A percentile compares a stretch with the other conserved stretches of the same genome.
These are phyloP conservation scores for Sminthurinus aureus DNA, from an alignment of 2,888 invertebrate species.

Conservation along the genomic window DNA sequence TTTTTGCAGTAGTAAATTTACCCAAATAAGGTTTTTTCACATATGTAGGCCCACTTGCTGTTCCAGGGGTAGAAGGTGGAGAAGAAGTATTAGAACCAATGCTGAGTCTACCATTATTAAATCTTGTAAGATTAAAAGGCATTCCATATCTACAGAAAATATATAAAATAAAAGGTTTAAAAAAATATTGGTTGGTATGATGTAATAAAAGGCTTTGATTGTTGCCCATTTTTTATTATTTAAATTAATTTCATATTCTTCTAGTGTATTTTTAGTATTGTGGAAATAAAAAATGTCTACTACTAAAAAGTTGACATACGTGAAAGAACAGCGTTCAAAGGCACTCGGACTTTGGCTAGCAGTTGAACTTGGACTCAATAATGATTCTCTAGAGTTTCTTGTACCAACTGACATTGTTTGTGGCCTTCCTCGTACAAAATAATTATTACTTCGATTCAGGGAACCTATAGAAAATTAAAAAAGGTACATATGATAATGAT, in stretches of 20 bases:
- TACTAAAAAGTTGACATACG: constrained; percentile 53
- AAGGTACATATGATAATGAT: too few species aligned
- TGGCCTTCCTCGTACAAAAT: constrained; percentile 57
- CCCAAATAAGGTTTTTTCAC: constrained; percentile 79
- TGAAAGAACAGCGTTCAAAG: constrained; percentile 59
- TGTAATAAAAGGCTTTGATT: too few species aligned
- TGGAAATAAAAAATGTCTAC: too few species aligned
- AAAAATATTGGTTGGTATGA: too few species aligned
- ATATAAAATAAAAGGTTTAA: constrained; percentile 8
- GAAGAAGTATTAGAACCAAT: constrained; percentile 52
- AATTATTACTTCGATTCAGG: constrained; percentile 52
- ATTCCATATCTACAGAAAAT: constrained; percentile 56
- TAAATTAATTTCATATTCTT: too few species aligned
- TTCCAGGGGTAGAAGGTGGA: constrained; percentile 56
- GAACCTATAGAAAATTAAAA: background rate
- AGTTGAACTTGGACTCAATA: constrained; percentile 60
- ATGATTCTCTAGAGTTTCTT: constrained; percentile 57
- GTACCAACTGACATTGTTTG: constrained; percentile 51
- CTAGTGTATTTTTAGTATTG: too few species aligned
- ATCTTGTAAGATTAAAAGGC: constrained; percentile 57
- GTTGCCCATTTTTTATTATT: too few species aligned
- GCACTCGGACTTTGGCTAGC: constrained; percentile 60
- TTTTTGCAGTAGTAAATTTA: too few species aligned
- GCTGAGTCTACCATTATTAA: constrained; percentile 55
- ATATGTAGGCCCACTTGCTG: constrained; percentile 45